Evolutionary conservation across 1,140 invertebrate species (phyloP), one percentile per base, ranked within the genome.

Genomic region (Caenorhabditis inopinata): DNA sequence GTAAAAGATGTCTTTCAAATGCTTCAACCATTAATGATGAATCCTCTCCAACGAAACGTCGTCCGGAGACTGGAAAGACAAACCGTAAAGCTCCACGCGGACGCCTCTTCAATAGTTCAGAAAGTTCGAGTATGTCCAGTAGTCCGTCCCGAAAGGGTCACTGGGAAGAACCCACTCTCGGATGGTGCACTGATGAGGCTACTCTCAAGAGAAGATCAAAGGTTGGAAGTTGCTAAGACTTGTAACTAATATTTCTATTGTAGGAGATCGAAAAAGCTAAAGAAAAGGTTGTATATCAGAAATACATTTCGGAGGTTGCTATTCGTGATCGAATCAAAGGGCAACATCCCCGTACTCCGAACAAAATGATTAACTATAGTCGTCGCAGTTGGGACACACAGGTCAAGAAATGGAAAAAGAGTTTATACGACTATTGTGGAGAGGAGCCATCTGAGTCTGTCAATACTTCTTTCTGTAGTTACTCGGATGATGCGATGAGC

Each of bases 331-430:
- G 85, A 38, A 21, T 78, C 23, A 53, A 79, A 29, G 80, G 77
- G 18, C 46, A 79, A 21, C 87, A 89, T 83, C 90, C 90, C 7
- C 80, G 84, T 25, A 90, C 90, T n/a, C 90, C 90, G 7, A 88
- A 90, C 76, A 90, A 90, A 82, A 86, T 84, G 53, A 42, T 84
- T 51, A 89, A 90, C 82, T 86, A 83, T 77, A 88, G 87, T 62
- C 85, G 90, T 9, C 82, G 90, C 12, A 86, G 85, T 16, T 90
- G 89, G 89, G 90, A 90, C 82, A 35, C 27, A 18, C 80, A 77
- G 42, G 38, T 75, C 25, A 75, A 75, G 18, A 75, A 75, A 51
- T 90, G 90, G 90, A 87, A 88, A 58, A 32, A 82, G 25, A 35
- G 32, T 5, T 74, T 85, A 12, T 85, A 85, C 74, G 81, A 38